Percentiles rank a stretch among this genome's conserved stretches.
phyloP scores from a whole-genome alignment of 2,888 invertebrate genomes.

The Apamea crenata region DNA sequence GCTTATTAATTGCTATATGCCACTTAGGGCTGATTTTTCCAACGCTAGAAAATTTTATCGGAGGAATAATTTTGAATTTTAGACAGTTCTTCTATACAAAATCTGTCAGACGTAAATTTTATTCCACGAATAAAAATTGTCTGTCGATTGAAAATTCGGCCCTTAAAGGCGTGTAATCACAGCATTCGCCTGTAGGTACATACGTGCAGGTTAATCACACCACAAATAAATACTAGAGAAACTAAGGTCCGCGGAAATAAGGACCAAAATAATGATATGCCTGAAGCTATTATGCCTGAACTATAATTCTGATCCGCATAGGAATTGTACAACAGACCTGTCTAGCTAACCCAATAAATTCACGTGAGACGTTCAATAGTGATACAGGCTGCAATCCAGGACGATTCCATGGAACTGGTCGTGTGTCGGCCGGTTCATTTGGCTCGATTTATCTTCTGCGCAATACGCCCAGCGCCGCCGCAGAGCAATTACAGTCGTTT shows the following conservation, averaged over 20 bases:
- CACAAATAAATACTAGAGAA: neutral
- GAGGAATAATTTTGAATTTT: no score
- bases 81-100: no score
- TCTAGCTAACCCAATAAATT: constrained; percentile 31
- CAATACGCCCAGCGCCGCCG: constrained; percentile 30
- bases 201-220: neutral
- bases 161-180: neutral
- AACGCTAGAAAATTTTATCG: no score
- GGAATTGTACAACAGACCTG: neutral
- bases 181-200: neutral
- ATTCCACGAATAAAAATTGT: no score
- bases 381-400: constrained; percentile 14
- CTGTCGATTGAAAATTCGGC: no score
- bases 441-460: constrained; percentile 56
- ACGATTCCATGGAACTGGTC: constrained; percentile 19
- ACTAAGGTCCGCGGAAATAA: neutral
- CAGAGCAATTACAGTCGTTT: constrained; percentile 54
- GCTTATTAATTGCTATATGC: neutral
- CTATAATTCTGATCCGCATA: neutral
- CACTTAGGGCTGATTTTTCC: neutral
- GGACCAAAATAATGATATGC: neutral
- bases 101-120: no score
- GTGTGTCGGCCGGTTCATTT: constrained; percentile 54
- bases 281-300: neutral
- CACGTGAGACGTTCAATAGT: constrained; percentile 26